Evolutionary conservation across 30 jellyfish, hydroid and myxozoan genomes (phyloP).

Genomic region (Aurelia coerulea): DNA sequence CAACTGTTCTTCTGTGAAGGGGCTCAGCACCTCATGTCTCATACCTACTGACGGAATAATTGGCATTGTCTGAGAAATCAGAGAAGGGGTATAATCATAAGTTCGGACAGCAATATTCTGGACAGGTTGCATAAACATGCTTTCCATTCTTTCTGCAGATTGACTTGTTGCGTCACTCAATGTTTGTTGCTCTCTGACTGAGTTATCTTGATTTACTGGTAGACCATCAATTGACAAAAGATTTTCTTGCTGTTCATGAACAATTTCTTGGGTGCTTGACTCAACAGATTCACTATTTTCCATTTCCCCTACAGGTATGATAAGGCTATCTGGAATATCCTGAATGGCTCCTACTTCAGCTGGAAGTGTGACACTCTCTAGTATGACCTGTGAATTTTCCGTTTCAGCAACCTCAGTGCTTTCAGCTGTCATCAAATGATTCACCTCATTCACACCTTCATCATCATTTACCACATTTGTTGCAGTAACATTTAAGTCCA

Average conservation of each 20-base stretch:
- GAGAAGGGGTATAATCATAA: neutral
- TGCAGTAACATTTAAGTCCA: neutral
- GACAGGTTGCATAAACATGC: neutral
- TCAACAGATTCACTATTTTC: too few species aligned
- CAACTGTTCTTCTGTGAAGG: slow-evolving; percentile 75
- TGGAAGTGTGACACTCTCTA: neutral
- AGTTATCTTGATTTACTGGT: too few species aligned
- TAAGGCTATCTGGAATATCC: neutral
- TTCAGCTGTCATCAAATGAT: neutral
- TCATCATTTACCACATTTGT: neutral
- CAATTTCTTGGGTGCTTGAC: too few species aligned
- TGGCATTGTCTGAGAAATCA: neutral
- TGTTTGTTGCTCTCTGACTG: too few species aligned
- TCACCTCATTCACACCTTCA: neutral
- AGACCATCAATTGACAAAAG: too few species aligned
- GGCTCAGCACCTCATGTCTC: slow-evolving; percentile 11
- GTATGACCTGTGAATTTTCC: neutral
- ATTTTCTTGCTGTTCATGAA: too few species aligned
- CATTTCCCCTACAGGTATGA: too few species aligned
- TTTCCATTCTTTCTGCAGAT: too few species aligned
- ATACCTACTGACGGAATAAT: neutral
- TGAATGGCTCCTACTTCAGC: neutral
- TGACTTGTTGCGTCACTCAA: too few species aligned
- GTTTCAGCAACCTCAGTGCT: neutral
- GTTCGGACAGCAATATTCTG: neutral